Evolutionary conservation across 2,113 vertebrate genomes (phyloP).

Genomic region (Lagopus leucura): DNA sequence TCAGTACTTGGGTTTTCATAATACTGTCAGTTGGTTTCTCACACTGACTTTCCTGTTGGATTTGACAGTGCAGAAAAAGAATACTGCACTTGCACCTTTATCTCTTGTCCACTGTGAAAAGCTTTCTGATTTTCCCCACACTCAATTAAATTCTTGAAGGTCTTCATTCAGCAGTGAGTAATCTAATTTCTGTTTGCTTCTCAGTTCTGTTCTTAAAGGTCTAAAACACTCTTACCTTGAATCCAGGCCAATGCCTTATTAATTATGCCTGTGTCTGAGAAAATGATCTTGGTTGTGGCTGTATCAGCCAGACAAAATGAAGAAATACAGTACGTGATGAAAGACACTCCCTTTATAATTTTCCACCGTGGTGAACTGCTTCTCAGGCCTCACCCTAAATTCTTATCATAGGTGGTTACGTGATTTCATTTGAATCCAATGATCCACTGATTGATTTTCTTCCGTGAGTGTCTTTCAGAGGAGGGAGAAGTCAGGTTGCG

Average conservation of each 20-base stretch:
- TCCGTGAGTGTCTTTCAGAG: background rate
- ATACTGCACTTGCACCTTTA: background rate
- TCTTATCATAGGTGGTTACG: constrained; percentile 20
- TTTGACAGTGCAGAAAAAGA: background rate
- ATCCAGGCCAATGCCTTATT: constrained; percentile 24
- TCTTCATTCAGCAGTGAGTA: constrained; percentile 27
- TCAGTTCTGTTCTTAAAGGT: constrained; percentile 5
- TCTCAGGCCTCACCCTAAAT: constrained; percentile 66
- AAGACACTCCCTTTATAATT: constrained; percentile 47
- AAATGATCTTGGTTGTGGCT: constrained; percentile 29
- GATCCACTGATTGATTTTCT: constrained; percentile 28
- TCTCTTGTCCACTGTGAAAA: background rate
- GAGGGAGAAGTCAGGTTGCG: background rate
- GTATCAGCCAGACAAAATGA: constrained; percentile 45
- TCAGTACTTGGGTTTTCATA: background rate
- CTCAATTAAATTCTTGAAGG: constrained; percentile 26
- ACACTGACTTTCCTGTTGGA: background rate
- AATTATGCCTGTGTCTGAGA: constrained; percentile 33
- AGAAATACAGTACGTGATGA: constrained; percentile 9
- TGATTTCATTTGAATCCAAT: background rate
- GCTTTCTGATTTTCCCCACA: background rate
- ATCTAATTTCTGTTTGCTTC: background rate
- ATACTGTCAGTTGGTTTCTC: background rate
- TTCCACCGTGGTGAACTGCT: background rate
- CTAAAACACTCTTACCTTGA: constrained; percentile 15